phyloP scores from a whole-genome alignment of 2,888 invertebrate species.

The Ophraella communa region DNA sequence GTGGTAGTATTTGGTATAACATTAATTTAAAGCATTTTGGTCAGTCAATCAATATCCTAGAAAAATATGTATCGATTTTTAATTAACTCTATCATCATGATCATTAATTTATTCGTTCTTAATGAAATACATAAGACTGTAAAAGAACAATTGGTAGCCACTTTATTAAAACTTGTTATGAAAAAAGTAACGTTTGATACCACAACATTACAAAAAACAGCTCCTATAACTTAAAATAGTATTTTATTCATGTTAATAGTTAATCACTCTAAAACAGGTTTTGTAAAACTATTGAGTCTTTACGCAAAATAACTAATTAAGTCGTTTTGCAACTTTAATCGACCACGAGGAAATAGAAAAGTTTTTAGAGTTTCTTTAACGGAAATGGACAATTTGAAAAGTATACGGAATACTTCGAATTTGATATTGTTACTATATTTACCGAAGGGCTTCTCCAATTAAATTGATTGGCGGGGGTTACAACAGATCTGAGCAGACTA shows the following conservation, averaged over 20 bases:
- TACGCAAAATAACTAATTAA: slow-evolving; percentile 5
- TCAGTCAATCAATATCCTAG: too few species aligned
- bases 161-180: too few species aligned
- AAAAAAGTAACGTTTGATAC: too few species aligned
- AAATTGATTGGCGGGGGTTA: slow-evolving; percentile 48
- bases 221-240: too few species aligned
- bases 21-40: too few species aligned
- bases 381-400: slow-evolving; percentile 39
- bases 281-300: too few species aligned
- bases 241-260: too few species aligned
- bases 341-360: slow-evolving; percentile 35
- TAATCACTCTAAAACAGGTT: too few species aligned
- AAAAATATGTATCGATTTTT: not conserved
- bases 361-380: slow-evolving; percentile 36
- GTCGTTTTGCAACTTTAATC: slow-evolving; percentile 20
- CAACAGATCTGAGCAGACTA: slow-evolving; percentile 26
- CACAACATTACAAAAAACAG: too few species aligned
- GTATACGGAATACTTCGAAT: slow-evolving; percentile 27
- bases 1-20: too few species aligned
- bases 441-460: slow-evolving; percentile 50
- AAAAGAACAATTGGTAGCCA: too few species aligned
- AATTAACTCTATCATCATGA: not conserved
- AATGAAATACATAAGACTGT: not conserved
- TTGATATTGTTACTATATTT: slow-evolving; percentile 44
- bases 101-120: too few species aligned